Percentiles rank a stretch among this genome's conserved stretches.
Evolutionary conservation across 2,888 invertebrate species (phyloP).

Genomic region (Dynastes hyllus): DNA sequence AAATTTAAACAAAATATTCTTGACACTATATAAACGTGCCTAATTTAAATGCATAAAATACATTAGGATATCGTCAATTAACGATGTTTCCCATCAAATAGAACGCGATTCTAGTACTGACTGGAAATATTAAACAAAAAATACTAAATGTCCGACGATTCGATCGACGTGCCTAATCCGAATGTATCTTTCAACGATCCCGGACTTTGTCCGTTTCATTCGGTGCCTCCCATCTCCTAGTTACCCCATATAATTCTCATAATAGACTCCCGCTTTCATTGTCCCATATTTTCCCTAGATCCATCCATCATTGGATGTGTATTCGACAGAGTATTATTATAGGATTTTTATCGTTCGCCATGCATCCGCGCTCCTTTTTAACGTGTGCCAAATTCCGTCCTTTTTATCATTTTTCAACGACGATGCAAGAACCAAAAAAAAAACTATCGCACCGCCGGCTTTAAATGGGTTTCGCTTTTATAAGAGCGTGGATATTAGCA

Average conservation of each 20-base stretch:
- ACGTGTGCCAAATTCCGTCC: not conserved
- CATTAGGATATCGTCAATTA: too few relatives aligned
- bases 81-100: too few relatives aligned
- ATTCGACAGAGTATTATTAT: conserved; percentile 25
- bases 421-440: not conserved
- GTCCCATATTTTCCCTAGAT: not conserved
- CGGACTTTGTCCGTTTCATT: not conserved
- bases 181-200: not conserved
- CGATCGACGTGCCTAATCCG: not conserved
- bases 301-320: conserved; percentile 29
- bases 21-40: too few relatives aligned
- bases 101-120: too few relatives aligned
- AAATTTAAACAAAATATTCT: too few relatives aligned
- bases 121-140: too few relatives aligned
- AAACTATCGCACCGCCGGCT: not conserved
- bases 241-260: not conserved
- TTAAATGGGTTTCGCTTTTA: not conserved
- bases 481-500: not conserved
- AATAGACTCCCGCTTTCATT: conserved; percentile 3
- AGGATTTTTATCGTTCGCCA: conserved; percentile 30
- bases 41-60: too few relatives aligned
- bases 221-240: not conserved
- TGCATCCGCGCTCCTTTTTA: conserved; percentile 28
- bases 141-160: not conserved
- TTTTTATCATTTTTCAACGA: conserved; percentile 31